Evolutionary conservation across 2,113 vertebrate genomes (phyloP).

Genomic region (Lophura nycthemera): DNA sequence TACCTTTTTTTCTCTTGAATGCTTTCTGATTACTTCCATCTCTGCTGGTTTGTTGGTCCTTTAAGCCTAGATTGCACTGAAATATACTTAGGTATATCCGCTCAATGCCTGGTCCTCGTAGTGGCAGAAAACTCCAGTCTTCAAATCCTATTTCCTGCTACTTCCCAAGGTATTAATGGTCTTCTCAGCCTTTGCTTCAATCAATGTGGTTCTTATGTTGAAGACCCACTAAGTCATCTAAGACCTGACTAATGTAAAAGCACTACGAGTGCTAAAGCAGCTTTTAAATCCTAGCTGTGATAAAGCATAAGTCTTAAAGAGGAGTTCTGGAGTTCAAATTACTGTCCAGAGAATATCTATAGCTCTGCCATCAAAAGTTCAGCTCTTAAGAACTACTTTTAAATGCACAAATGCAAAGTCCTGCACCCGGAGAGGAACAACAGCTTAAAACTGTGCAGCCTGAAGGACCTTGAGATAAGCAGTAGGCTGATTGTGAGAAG

Average conservation of each 20-base stretch:
- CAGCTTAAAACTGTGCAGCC: background rate
- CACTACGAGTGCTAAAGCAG: background rate
- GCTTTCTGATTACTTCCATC: background rate
- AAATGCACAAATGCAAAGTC: background rate
- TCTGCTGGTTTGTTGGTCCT: background rate
- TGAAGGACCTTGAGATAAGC: background rate
- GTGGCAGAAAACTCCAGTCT: background rate
- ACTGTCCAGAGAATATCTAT: background rate
- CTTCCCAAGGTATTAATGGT: background rate
- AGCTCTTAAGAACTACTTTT: background rate
- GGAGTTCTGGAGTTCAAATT: background rate
- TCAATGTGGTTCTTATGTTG: background rate
- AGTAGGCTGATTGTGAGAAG: background rate
- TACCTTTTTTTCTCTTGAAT: background rate
- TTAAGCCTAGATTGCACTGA: background rate
- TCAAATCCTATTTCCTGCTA: background rate
- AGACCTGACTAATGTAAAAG: background rate
- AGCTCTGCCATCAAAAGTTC: background rate
- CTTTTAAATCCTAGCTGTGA: background rate
- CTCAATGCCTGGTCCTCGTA: background rate
- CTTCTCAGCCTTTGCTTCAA: background rate
- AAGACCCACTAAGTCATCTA: background rate
- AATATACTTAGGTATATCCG: background rate
- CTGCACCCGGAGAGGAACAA: background rate
- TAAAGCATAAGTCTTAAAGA: background rate